A percentile compares a stretch with the other conserved stretches of the same genome.
phyloP scores from a whole-genome alignment of 2,113 vertebrate species.

The Athene noctua region DNA sequence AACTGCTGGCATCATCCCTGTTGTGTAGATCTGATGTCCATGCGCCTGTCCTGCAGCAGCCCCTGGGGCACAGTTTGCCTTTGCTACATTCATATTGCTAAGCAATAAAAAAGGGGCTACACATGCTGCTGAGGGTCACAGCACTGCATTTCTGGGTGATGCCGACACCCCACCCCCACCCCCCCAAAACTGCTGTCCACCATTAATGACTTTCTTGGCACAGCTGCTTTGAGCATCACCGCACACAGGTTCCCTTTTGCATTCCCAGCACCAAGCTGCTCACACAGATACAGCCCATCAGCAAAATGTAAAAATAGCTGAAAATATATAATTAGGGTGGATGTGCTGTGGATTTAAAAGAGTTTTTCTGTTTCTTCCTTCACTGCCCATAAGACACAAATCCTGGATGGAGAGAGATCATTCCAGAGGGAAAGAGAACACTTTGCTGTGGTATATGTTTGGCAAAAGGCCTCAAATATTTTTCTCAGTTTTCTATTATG shows the following conservation, averaged over 20 bases:
- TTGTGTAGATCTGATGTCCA: neutral
- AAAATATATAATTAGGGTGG: conserved; percentile 17
- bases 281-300: neutral
- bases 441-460: neutral
- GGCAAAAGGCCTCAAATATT: conserved; percentile 13
- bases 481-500: neutral
- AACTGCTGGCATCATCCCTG: neutral
- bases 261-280: neutral
- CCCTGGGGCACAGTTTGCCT: neutral
- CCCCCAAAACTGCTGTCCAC: neutral
- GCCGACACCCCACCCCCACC: neutral
- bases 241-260: neutral
- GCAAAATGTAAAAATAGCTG: conserved; percentile 49
- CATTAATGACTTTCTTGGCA: neutral
- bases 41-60: neutral
- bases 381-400: neutral
- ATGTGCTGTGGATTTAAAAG: neutral
- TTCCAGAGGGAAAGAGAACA: neutral
- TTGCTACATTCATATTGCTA: neutral
- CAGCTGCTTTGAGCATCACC: neutral
- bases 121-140: neutral
- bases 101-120: neutral
- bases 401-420: neutral
- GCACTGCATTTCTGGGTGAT: neutral
- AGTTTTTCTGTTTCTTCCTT: conserved; percentile 19